Evolutionary conservation across 2,888 invertebrate species (phyloP).

Genomic region (Drosophila tripunctata): DNA sequence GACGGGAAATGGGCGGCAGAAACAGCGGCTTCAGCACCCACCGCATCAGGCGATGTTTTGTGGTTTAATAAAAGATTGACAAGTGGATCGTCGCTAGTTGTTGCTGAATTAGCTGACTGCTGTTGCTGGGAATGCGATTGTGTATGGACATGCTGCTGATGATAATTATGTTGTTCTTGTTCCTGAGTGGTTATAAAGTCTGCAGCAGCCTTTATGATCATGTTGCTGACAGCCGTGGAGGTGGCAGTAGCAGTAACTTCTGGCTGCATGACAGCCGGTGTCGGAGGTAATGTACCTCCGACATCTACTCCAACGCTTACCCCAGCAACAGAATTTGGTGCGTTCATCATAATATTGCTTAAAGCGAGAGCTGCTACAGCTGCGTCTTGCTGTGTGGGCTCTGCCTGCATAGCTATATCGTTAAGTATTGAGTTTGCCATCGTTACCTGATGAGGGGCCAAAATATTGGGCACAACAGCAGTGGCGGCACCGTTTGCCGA

Average conservation of each 20-base stretch:
- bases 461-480: conserved; percentile 80
- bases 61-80: conserved; percentile 81
- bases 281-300: conserved; percentile 63
- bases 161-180: conserved; percentile 85
- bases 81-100: conserved; percentile 63
- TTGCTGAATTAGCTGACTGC: conserved; percentile 50
- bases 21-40: conserved; percentile 54
- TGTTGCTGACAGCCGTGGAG: conserved; percentile 86
- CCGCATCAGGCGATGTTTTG: conserved; percentile 65
- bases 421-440: conserved; percentile 83
- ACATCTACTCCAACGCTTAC: conserved; percentile 20
- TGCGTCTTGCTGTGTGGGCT: conserved; percentile 82
- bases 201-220: conserved; percentile 90
- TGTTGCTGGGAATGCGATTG: conserved; percentile 75
- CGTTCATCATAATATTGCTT: conserved; percentile 83
- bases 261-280: conserved; percentile 71
- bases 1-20: conserved; percentile 47
- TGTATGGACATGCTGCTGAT: conserved; percentile 81
- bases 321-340: conserved; percentile 61
- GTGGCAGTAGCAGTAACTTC: conserved; percentile 81
- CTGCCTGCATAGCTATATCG: conserved; percentile 81
- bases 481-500: conserved; percentile 81
- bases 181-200: conserved; percentile 88
- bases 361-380: conserved; percentile 81
- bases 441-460: conserved; percentile 83